Base-by-base conservation (phyloP, 1,140 invertebrate genomes). In the Trissolcus basalis region DNA sequence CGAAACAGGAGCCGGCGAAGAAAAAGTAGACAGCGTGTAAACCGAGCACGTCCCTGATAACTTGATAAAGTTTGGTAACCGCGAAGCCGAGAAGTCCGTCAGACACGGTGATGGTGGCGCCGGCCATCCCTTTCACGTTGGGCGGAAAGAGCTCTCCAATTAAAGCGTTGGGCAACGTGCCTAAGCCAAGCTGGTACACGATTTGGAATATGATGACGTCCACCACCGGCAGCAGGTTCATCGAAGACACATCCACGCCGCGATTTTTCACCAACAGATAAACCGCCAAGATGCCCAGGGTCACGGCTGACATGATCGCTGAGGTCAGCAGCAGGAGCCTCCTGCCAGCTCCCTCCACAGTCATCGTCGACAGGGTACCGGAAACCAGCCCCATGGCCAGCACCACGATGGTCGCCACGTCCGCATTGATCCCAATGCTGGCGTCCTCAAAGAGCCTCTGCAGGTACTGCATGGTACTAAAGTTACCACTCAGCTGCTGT, bases 401-500 rank as follows among this genome's bases (percentile, higher is more conserved):
- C 47, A 95, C 91, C 16, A 95, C 84, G 36, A 95, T 93, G 5
- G 93, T 91, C 3, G 90, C 90, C 35, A 89, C 80, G 56, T 90
- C 85, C 1, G 89, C 76, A 9, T 90, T 85, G 4, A 92, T 83
- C 0, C 87, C 87, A 4, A 90, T 89, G 33, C 92, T 91, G 1
- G 91, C 89, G 47, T 89, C 83, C 7, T 91, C 88, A 77, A 96
- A 94, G 64, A 96, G 93, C 12, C 90, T 90, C 41, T 93, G 91
- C 0, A 94, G 89, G 75, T 95, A 95, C 32, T 94, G 92, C 84
- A 94, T 94, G 8, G 95, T 91, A 1, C 93, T 93, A 60, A 94
- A 94, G 49, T 93, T 94, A 0, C 94, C 93, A 55, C 92, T 94
- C 16, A 95, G 89, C 79, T 95, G 93, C 81, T 96, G 95, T 4